A percentile compares a stretch with the other conserved stretches of the same genome.
phyloP scores from a whole-genome alignment of 2,797 vertebrate species.

The Sciurus carolinensis region DNA sequence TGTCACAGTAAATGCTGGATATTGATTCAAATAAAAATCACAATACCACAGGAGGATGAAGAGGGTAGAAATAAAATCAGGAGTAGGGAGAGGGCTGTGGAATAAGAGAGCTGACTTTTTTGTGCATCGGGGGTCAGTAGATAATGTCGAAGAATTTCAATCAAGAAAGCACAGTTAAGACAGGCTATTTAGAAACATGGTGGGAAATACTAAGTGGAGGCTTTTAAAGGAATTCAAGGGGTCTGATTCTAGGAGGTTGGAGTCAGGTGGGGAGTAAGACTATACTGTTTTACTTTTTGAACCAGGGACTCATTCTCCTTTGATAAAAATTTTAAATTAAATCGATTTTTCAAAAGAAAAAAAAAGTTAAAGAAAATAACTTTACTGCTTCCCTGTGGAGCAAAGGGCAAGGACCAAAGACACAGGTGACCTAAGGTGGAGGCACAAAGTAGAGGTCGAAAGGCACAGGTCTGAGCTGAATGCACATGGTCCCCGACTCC shows the following conservation, averaged over 20 bases:
- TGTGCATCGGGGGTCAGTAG: neutral
- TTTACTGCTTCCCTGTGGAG: neutral
- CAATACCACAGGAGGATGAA: neutral
- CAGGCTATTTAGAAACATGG: neutral
- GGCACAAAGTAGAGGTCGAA: neutral
- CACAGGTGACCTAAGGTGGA: neutral
- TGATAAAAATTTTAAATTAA: neutral
- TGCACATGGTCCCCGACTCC: rapidly evolving
- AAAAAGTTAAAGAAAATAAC: neutral
- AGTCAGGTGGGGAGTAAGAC: neutral
- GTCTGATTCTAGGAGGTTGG: neutral
- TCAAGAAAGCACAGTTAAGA: neutral
- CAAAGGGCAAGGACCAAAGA: neutral
- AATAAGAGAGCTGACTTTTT: neutral
- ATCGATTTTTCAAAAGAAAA: neutral
- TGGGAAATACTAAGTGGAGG: constrained; percentile 18
- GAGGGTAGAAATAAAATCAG: neutral
- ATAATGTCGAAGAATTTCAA: neutral
- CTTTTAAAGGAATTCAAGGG: neutral
- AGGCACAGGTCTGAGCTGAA: neutral
- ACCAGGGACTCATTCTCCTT: neutral
- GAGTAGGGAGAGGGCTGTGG: no score
- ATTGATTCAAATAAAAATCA: constrained; percentile 11
- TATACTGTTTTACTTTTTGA: neutral
- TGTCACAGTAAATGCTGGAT: neutral